Evolutionary conservation across 2,888 invertebrate genomes (phyloP).

Genomic region (Nudaria mundana): DNA sequence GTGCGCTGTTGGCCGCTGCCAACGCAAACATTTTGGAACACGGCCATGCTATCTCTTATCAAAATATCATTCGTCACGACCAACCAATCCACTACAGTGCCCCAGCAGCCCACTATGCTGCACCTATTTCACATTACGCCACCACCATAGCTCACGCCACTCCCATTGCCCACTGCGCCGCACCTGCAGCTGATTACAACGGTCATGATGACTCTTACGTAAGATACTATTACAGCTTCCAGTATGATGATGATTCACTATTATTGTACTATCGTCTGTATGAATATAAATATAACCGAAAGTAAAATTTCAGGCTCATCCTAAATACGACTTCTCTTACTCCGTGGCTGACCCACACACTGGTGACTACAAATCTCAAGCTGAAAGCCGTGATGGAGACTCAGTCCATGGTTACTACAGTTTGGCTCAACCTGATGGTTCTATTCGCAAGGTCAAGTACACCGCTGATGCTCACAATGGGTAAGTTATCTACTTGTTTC

Average conservation of each 20-base stretch:
- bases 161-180: constrained; percentile 32
- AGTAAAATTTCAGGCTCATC: constrained; percentile 46
- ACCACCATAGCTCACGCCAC: constrained; percentile 34
- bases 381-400: constrained; percentile 76
- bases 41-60: constrained; percentile 32
- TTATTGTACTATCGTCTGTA: no score
- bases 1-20: constrained; percentile 43
- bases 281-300: background rate
- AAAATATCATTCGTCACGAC: constrained; percentile 31
- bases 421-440: constrained; percentile 76
- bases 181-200: constrained; percentile 39
- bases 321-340: constrained; percentile 72
- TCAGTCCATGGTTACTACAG: constrained; percentile 82
- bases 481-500: constrained; percentile 48
- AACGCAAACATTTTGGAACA: constrained; percentile 43
- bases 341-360: constrained; percentile 79
- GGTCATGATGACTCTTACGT: constrained; percentile 44
- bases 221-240: constrained; percentile 20
- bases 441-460: constrained; percentile 79
- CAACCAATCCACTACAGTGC: constrained; percentile 31
- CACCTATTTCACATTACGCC: constrained; percentile 37
- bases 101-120: constrained; percentile 19
- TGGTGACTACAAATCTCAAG: constrained; percentile 80
- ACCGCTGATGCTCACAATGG: constrained; percentile 73
- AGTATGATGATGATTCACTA: background rate